These are phyloP conservation scores for Frieseomelitta varia DNA, from an alignment of 1,140 invertebrate genomes.

Conservation along the genomic window DNA sequence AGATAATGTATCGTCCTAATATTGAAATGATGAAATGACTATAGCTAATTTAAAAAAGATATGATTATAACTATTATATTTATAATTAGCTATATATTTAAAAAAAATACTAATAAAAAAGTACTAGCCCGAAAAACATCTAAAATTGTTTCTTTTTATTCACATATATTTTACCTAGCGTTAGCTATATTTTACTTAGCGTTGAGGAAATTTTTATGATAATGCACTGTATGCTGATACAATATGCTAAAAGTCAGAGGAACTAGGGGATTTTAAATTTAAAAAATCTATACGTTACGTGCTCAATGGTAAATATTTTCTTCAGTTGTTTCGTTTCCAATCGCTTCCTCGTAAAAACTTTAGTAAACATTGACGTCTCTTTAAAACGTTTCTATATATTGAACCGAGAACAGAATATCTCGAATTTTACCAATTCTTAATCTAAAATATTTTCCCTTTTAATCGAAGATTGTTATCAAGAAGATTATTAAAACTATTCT, in stretches of 20 bases:
- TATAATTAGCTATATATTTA: no score
- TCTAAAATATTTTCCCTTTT: not conserved
- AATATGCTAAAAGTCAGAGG: no score
- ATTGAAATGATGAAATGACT: no score
- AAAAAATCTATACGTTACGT: not conserved
- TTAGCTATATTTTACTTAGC: no score
- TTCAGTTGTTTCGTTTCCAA: not conserved
- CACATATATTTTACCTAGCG: not conserved
- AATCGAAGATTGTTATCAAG: not conserved
- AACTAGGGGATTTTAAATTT: not conserved
- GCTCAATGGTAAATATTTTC: not conserved
- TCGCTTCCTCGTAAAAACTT: not conserved
- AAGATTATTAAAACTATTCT: not conserved
- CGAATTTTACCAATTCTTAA: not conserved
- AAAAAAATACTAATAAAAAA: no score
- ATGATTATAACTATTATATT: no score
- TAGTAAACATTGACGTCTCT: not conserved
- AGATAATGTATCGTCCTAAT: no score
- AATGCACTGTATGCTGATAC: not conserved
- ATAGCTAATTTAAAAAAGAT: no score
- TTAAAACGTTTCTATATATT: not conserved
- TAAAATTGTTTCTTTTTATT: not conserved
- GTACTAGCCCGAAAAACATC: not conserved
- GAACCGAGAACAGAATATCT: not conserved
- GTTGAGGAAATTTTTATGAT: not conserved